These are phyloP conservation scores for Macrotis lagotis DNA, from an alignment of 2,113 vertebrate genomes.

Conservation along the genomic window DNA sequence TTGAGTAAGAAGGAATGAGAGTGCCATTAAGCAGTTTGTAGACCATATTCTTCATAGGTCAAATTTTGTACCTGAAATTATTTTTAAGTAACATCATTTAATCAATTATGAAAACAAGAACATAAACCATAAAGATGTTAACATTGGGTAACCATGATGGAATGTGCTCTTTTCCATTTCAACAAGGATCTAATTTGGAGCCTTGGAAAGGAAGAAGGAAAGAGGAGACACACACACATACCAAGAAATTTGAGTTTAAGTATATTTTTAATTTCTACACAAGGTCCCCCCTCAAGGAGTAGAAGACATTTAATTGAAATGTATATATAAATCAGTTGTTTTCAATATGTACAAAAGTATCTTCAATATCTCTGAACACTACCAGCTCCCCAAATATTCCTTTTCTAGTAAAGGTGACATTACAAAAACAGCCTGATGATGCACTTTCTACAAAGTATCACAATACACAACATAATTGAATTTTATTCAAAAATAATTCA, in stretches of 20 bases:
- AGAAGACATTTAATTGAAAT: constrained; percentile 23
- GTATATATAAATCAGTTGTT: constrained; percentile 74
- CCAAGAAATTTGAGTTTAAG: background rate
- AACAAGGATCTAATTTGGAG: constrained; percentile 39
- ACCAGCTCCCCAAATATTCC: constrained; percentile 75
- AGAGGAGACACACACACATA: constrained; percentile 36
- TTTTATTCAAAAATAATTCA: constrained; percentile 76
- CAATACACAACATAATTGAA: constrained; percentile 68
- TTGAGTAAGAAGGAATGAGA: background rate
- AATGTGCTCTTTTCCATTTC: constrained; percentile 3
- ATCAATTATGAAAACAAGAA: background rate
- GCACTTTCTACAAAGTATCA: constrained; percentile 69
- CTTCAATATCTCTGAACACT: constrained; percentile 78
- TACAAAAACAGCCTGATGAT: constrained; percentile 80
- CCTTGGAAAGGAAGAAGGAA: background rate
- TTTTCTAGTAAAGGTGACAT: constrained; percentile 77
- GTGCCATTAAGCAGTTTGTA: background rate
- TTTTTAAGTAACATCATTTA: too few relatives aligned
- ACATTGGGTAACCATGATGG: background rate
- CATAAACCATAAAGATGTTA: background rate
- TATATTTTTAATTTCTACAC: constrained; percentile 70
- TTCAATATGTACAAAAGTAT: constrained; percentile 82
- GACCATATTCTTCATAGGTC: background rate
- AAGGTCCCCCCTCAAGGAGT: constrained; percentile 49
- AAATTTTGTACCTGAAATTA: background rate